phyloP scores from a whole-genome alignment of 2,888 invertebrate species.

The Cremastobaeus sp. region DNA sequence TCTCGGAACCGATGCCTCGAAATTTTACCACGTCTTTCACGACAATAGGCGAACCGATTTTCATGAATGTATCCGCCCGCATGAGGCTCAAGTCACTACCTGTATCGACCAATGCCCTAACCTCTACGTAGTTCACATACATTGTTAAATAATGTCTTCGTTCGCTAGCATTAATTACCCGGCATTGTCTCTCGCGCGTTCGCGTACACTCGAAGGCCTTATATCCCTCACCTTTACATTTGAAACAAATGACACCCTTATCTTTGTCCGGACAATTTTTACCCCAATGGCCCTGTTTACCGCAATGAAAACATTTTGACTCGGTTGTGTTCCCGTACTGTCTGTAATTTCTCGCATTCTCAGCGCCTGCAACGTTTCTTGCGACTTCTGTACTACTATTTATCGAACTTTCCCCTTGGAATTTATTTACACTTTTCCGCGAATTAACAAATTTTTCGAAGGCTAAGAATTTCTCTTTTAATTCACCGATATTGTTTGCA shows the following conservation, averaged over 20 bases:
- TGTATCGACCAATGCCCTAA: background rate
- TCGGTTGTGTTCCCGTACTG: too few species aligned
- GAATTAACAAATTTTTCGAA: background rate
- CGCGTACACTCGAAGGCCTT: background rate
- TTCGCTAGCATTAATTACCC: background rate
- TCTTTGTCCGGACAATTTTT: background rate
- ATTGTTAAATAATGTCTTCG: background rate
- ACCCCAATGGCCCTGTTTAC: background rate
- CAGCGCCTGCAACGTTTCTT: too few species aligned
- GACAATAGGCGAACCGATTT: background rate
- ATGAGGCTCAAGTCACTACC: background rate
- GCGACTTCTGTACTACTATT: too few species aligned
- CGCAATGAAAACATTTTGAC: background rate
- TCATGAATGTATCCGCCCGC: background rate
- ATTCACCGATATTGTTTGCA: background rate
- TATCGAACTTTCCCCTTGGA: background rate
- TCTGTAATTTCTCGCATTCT: too few species aligned
- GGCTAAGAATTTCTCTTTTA: background rate
- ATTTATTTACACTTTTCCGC: background rate
- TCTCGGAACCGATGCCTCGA: background rate
- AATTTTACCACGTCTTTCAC: background rate
- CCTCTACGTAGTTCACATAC: background rate
- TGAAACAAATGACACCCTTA: background rate
- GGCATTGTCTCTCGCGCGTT: background rate
- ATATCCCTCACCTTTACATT: background rate